A percentile compares a stretch with the other conserved stretches of the same genome.
Evolutionary conservation across 2,888 invertebrate genomes (phyloP).

Genomic region (Agrochola lota): DNA sequence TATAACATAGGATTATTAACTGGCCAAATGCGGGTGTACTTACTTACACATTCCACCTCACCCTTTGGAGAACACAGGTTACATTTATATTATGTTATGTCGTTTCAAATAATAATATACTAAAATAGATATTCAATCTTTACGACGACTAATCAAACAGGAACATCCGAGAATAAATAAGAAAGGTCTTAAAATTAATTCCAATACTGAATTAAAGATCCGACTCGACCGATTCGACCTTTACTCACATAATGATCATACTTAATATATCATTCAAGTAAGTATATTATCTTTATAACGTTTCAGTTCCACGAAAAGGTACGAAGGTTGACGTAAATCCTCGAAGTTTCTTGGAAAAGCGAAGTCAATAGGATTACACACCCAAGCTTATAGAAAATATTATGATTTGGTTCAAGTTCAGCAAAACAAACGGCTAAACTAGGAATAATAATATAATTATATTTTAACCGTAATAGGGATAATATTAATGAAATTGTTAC

Average conservation of each 20-base stretch:
- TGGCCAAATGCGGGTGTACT: not conserved
- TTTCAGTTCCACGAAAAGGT: not conserved
- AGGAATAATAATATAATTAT: too few relatives aligned
- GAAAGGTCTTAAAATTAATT: not conserved
- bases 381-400: not conserved
- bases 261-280: not conserved
- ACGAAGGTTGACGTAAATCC: not conserved
- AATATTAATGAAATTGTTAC: not conserved
- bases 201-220: too few relatives aligned
- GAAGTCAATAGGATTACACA: not conserved
- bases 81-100: too few relatives aligned
- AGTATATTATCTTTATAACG: not conserved
- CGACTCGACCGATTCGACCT: not conserved
- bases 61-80: too few relatives aligned
- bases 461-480: not conserved
- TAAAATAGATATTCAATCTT: not conserved
- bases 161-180: not conserved
- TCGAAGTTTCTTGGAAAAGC: conserved; percentile 11
- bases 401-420: not conserved
- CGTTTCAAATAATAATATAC: not conserved
- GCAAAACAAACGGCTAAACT: not conserved
- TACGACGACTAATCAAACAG: not conserved
- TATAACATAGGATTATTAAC: not conserved
- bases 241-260: not conserved
- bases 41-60: not conserved